These are phyloP conservation scores for Ceyx erithaca DNA, from an alignment of 2,797 vertebrate species.

Conservation along the genomic window DNA sequence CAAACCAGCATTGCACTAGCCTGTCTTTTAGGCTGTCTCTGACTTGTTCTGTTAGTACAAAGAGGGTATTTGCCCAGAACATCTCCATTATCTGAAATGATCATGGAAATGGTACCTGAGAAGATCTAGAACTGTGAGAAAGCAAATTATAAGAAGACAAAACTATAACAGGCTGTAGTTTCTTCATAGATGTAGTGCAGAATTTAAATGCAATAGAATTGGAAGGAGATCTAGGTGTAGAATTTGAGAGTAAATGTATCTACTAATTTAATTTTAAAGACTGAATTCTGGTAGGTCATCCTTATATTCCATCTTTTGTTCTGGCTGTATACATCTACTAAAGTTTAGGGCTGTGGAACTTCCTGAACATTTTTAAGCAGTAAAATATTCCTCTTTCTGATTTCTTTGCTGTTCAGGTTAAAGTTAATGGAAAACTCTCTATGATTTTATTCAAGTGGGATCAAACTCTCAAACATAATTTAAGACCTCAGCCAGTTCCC, in stretches of 20 bases:
- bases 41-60: not conserved
- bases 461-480: constrained; percentile 54
- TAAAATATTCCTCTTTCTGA: constrained; percentile 23
- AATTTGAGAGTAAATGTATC: not conserved
- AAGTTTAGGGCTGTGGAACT: not conserved
- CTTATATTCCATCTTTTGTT: not conserved
- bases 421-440: constrained; percentile 38
- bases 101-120: not conserved
- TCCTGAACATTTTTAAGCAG: constrained; percentile 1
- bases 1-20: not conserved
- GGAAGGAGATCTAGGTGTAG: not conserved
- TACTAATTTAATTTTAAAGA: not conserved
- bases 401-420: constrained; percentile 8
- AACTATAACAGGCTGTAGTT: not conserved
- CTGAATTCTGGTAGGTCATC: not conserved
- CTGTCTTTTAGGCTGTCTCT: not conserved
- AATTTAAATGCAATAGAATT: not conserved
- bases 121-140: not conserved
- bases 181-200: not conserved
- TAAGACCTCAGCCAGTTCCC: constrained; percentile 41
- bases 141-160: not conserved
- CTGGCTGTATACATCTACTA: not conserved
- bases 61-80: not conserved
- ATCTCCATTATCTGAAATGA: not conserved
- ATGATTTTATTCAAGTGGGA: constrained; percentile 42